Percentiles rank a stretch among this genome's conserved stretches.
Conservation (phyloP, 2,888 invertebrate genomes). For the Agrypnus murinus region DNA sequence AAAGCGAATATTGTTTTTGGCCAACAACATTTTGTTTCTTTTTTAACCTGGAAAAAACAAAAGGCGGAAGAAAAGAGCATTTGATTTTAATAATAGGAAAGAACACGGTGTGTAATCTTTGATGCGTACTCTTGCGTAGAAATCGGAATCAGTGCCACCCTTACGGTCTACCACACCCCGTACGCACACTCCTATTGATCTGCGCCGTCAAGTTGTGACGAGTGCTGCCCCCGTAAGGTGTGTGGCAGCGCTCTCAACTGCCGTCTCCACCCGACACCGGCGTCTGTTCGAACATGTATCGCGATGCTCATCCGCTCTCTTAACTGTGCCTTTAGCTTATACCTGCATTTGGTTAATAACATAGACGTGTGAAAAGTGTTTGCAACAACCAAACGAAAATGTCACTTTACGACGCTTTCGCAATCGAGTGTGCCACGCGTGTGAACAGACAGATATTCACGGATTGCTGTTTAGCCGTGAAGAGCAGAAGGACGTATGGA, state of each 20-base stretch:
- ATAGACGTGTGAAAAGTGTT: constrained; percentile 44
- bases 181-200: constrained; percentile 70
- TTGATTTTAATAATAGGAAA: constrained; percentile 23
- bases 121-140: constrained; percentile 42
- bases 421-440: constrained; percentile 30
- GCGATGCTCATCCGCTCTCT: constrained; percentile 40
- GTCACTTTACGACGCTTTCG: constrained; percentile 29
- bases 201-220: constrained; percentile 68
- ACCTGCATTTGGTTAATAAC: constrained; percentile 29
- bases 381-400: constrained; percentile 41
- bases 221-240: constrained; percentile 71
- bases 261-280: constrained; percentile 68
- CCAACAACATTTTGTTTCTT: background rate
- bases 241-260: constrained; percentile 70
- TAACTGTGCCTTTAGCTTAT: constrained; percentile 45
- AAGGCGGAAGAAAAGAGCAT: background rate
- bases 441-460: constrained; percentile 26
- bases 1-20: background rate
- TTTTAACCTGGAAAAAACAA: too few species aligned
- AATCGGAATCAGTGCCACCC: constrained; percentile 49
- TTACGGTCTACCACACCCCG: constrained; percentile 71
- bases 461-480: constrained; percentile 34
- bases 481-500: constrained; percentile 47
- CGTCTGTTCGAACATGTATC: constrained; percentile 56
- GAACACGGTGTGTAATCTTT: constrained; percentile 42